These are phyloP conservation scores for Xanthia togata DNA, from an alignment of 2,888 invertebrate species.

Conservation along the genomic window DNA sequence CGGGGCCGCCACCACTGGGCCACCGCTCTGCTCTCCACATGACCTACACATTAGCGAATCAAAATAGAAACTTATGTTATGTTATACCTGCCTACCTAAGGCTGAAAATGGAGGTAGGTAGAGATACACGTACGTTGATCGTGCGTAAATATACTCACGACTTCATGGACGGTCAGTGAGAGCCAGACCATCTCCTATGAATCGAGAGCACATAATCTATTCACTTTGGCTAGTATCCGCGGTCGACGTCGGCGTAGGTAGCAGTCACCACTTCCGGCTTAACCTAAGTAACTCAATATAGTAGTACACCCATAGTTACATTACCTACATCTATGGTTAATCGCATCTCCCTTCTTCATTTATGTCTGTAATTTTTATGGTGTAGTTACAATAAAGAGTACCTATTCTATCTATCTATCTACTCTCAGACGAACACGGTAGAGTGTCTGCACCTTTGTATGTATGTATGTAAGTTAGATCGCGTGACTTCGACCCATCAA, in stretches of 20 bases:
- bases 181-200: background rate
- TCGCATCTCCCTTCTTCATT: background rate
- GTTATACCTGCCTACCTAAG: background rate
- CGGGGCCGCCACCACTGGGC: no score
- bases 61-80: background rate
- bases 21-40: no score
- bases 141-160: background rate
- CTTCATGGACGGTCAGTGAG: background rate
- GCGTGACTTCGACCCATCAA: background rate
- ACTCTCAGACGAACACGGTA: background rate
- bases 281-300: background rate
- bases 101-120: background rate
- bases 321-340: background rate
- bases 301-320: no score
- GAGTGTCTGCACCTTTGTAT: no score
- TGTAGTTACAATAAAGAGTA: no score
- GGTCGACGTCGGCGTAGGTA: background rate
- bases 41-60: slow-evolving; percentile 61
- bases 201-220: background rate
- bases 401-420: no score
- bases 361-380: no score
- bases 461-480: no score
- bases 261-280: background rate
- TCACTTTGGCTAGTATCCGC: background rate
- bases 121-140: background rate